Evolutionary conservation across 1,140 invertebrate genomes (phyloP), one percentile per base, ranked within the genome.

Genomic region (Hylyphantes graminicola): DNA sequence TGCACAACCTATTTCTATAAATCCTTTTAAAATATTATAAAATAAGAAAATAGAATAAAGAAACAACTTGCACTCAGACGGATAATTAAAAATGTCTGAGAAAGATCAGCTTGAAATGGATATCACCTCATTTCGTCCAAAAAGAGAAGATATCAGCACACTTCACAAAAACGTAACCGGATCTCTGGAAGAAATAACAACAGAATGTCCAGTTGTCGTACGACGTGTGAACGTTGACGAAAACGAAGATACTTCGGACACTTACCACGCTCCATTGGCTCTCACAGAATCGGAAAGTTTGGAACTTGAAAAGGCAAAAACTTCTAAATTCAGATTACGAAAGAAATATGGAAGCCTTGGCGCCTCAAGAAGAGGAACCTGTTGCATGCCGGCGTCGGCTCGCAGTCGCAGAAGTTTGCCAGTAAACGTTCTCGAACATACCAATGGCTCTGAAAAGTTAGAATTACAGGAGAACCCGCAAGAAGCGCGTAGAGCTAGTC

Each of bases 241-340:
- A 6, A 59, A 82, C n/a, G 79, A 82, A 57, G 48, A 82, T 12
- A 51, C 70, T n/a, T 65, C 72, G 5, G 67, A 82, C 5, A 73
- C 79, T 7, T 78, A 51, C 21, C 50, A 67, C 19, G 64, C 59
- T 11, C 59, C 74, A 61, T 10, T 55, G 10, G 76, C 35, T 13
- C 12, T 68, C 7, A 35, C 1, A 0, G 53, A 65, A n/a, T 21
- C 11, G 35, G 59, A 57, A 53, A 11, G 2, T 35, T 10, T 55
- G 11, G 76, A n/a, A 7, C 12, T 68, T 3, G n/a, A 6, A 4
- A 63, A 65, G 12, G 21, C 11, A 35, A 51, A 57, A 53, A 11
- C 12, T 11, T 11, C 53, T 3, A 3, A 19, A 10, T 11, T 17
- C 17, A 12, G 19, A 7, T n/a, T 2, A 0, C 17, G 74, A 17